Evolutionary conservation across 2,113 vertebrate species (phyloP), one percentile per base, ranked within the genome.

Genomic region (Chiloscyllium plagiosum): DNA sequence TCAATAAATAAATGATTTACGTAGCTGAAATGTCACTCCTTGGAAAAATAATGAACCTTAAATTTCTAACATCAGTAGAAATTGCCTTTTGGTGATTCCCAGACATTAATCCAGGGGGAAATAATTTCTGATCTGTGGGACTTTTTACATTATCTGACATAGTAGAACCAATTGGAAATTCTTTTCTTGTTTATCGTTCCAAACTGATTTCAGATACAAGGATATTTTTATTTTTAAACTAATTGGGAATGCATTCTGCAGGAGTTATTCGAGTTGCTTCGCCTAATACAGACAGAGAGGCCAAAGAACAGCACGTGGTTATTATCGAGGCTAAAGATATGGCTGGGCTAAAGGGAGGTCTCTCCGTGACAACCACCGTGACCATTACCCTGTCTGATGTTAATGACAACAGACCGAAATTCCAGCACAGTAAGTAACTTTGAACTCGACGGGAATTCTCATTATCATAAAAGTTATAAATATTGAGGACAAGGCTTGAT

Each of bases 391-490:
- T 99, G 94, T 98, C 98, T 0, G 99, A 99, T 69, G 96, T 99
- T 96, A 99, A 99, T 96, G 99, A 99, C 97, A 99, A 99, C 26
- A 98, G 98, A 50, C 99, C 99, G 37, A 97, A 97, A 96, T 99
- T 99, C 97, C 98, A 98, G 96, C 98, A 98, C 95, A 97, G 99
- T 99, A 97, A 99, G 99, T 98, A 97, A 5, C 69, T 93, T 20
- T 20, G 12, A 95, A 2, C 47, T 72, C 70, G 6, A 50, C 10
- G 33, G 69, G 68, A 95, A 17, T 33, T 50, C 93, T 94, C 93
- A 69, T 47, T 72, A 95, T 76, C 94, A 95, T 69, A 94, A 15
- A 17, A 95, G 94, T 33, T 70, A 76, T 95, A 72, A 95, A 95
- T 95, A 72, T 72, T 95, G 94, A 72, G 72, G 69, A 33, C 42